These are phyloP conservation scores for Phorcus lineatus DNA, from an alignment of 2,888 invertebrate genomes.

Conservation along the genomic window DNA sequence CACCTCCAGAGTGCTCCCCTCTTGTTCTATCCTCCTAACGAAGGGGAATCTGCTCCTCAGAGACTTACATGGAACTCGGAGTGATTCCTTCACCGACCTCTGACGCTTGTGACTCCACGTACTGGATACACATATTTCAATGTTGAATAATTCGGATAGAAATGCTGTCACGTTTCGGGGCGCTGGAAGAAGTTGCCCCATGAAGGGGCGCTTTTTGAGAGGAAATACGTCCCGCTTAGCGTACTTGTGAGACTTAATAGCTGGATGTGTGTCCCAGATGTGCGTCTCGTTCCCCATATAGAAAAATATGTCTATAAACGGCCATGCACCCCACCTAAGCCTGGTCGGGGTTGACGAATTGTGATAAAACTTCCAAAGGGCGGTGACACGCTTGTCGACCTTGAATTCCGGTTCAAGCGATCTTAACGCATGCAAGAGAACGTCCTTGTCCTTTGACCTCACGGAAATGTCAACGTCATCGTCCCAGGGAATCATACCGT, in stretches of 20 bases:
- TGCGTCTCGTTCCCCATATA: conserved; percentile 42
- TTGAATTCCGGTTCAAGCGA: conserved; percentile 28
- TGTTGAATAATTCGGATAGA: conserved; percentile 30
- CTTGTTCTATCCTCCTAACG: conserved; percentile 23
- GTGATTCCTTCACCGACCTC: too few species aligned
- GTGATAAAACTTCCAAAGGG: conserved; percentile 42
- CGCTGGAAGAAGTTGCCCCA: conserved; percentile 35
- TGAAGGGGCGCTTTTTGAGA: conserved; percentile 38
- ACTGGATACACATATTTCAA: conserved; percentile 29
- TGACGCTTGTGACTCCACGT: conserved; percentile 35
- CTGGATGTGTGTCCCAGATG: conserved; percentile 39
- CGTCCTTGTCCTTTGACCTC: neutral
- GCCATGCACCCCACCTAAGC: conserved; percentile 39
- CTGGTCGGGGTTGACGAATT: conserved; percentile 19
- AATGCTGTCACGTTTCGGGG: conserved; percentile 37
- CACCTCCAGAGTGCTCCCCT: neutral
- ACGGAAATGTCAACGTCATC: neutral
- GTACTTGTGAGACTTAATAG: conserved; percentile 9
- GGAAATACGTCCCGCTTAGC: conserved; percentile 40
- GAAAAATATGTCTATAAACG: conserved; percentile 48
- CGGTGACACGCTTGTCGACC: neutral
- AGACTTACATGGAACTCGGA: conserved; percentile 34
- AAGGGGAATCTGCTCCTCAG: conserved; percentile 38
- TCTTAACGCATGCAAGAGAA: neutral
- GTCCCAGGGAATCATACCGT: neutral